These are phyloP conservation scores for Melipona beecheii DNA, from an alignment of 2,888 invertebrate species.

Conservation along the genomic window DNA sequence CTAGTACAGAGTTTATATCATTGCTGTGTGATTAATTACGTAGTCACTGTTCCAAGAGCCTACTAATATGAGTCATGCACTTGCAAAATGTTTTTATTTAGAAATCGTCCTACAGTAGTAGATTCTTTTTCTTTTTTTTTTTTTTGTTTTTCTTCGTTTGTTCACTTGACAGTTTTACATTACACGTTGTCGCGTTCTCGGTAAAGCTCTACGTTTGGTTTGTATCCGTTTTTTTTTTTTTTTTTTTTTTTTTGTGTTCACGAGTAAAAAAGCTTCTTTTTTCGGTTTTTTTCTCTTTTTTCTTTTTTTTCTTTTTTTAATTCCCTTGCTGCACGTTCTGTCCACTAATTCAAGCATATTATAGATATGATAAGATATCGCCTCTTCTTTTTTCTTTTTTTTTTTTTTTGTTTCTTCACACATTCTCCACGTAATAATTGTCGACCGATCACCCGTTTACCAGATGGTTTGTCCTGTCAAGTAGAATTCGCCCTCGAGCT, in stretches of 20 bases:
- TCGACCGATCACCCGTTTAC: conserved; percentile 56
- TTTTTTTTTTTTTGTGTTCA: conserved; percentile 44
- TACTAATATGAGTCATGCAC: conserved; percentile 64
- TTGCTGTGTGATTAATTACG: conserved; percentile 52
- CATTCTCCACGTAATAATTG: conserved; percentile 50
- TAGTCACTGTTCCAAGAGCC: conserved; percentile 60
- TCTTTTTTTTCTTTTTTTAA: conserved; percentile 13
- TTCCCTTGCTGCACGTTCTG: conserved; percentile 39
- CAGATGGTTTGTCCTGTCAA: conserved; percentile 33
- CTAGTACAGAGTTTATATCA: conserved; percentile 68
- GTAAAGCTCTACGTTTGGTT: conserved; percentile 49
- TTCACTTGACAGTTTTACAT: conserved; percentile 37
- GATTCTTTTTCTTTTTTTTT: conserved; percentile 32
- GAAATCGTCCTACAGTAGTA: conserved; percentile 70
- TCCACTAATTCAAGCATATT: conserved; percentile 78
- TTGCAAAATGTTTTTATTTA: conserved; percentile 72
- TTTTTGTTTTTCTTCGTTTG: conserved; percentile 37
- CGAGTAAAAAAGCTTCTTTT: conserved; percentile 76
- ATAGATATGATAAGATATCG: conserved; percentile 76
- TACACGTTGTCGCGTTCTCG: conserved; percentile 32
- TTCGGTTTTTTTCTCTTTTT: conserved; percentile 26
- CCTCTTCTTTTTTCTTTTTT: conserved; percentile 19
- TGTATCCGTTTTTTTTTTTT: not conserved
- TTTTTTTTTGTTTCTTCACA: not conserved
- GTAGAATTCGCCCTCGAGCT: conserved; percentile 20